phyloP scores from a whole-genome alignment of 2,797 vertebrate genomes.

The Artibeus jamaicensis region DNA sequence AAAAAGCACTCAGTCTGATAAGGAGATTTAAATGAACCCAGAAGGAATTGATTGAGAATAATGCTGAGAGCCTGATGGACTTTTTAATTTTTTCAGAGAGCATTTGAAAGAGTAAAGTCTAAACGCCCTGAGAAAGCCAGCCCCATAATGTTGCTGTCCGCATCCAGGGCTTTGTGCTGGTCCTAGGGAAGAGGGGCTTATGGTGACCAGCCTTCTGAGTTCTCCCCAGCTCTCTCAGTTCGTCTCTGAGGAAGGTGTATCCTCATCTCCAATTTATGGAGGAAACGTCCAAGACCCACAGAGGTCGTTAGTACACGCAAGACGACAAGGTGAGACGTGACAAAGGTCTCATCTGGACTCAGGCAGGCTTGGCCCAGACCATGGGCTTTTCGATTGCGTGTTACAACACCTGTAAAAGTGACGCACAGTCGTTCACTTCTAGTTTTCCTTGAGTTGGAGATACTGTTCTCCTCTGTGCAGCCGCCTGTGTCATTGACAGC shows the following conservation, averaged over 20 bases:
- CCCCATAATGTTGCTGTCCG: rapidly evolving
- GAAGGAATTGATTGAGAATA: constrained; percentile 47
- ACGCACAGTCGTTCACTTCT: rapidly evolving
- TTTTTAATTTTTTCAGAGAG: background rate
- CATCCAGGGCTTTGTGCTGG: background rate
- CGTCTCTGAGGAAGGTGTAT: background rate
- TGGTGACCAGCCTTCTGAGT: background rate
- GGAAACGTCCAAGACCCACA: background rate
- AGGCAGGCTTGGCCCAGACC: background rate
- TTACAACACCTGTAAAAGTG: rapidly evolving
- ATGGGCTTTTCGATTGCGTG: rapidly evolving
- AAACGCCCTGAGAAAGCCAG: background rate
- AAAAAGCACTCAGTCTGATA: constrained; percentile 47
- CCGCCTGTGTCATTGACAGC: background rate
- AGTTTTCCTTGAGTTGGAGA: background rate
- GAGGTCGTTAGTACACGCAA: background rate
- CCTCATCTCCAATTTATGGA: background rate
- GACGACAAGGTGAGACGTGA: rapidly evolving
- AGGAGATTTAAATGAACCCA: constrained; percentile 38
- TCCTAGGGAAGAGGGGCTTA: background rate
- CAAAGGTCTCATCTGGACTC: too few relatives aligned
- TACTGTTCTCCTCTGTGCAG: background rate
- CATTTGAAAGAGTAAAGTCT: background rate
- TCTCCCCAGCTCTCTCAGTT: background rate
- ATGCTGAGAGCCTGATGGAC: background rate